Conservation (phyloP, 2,888 invertebrate genomes). For the Napeogenes inachia region DNA sequence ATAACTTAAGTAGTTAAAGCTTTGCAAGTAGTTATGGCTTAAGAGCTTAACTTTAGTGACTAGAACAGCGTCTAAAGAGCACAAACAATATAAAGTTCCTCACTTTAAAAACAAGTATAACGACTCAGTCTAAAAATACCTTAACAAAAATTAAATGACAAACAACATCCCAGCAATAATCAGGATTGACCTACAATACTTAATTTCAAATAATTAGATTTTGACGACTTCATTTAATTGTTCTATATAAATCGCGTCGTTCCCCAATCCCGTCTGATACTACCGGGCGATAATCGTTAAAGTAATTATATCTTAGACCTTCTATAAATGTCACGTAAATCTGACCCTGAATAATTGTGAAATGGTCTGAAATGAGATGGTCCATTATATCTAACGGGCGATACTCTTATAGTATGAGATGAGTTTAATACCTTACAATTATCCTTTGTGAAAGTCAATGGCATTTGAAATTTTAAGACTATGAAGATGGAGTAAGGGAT, state of each 20-base stretch:
- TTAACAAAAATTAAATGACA: too few species aligned
- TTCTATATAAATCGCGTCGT: not conserved
- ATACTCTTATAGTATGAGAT: conserved; percentile 24
- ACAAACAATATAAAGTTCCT: too few species aligned
- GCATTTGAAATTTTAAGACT: conserved; percentile 11
- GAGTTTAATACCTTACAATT: conserved; percentile 29
- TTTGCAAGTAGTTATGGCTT: not conserved
- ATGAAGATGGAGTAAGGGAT: conserved; percentile 9
- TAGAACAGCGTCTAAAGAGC: too few species aligned
- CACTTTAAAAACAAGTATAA: too few species aligned
- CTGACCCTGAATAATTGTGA: conserved; percentile 35
- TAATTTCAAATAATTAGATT: too few species aligned
- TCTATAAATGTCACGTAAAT: conserved; percentile 32
- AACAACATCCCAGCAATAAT: too few species aligned
- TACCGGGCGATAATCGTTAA: not conserved
- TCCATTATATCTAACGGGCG: conserved; percentile 32
- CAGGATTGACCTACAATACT: too few species aligned
- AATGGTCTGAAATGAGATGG: conserved; percentile 31
- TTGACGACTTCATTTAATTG: too few species aligned
- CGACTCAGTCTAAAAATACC: too few species aligned
- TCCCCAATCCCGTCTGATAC: not conserved
- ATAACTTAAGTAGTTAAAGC: conserved; percentile 1
- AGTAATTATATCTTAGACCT: conserved; percentile 26
- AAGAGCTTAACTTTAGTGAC: not conserved
- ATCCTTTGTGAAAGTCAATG: conserved; percentile 12